Percentiles rank a stretch among this genome's conserved stretches.
Conservation (phyloP, 2,888 invertebrate genomes). For the Azorinus chamasolen region DNA sequence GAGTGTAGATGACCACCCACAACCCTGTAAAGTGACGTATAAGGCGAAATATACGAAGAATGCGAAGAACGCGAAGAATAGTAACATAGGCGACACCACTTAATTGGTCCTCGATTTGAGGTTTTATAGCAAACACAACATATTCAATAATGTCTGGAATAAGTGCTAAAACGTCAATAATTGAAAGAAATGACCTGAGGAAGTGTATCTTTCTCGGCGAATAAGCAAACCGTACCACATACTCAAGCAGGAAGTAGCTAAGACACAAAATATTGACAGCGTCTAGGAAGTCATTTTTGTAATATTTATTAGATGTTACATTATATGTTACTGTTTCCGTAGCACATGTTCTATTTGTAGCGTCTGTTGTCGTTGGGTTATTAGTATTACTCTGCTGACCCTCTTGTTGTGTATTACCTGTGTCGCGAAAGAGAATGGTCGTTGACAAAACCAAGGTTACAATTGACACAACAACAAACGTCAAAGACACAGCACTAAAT, state of each 20-base stretch:
- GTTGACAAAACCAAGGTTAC: too few relatives aligned
- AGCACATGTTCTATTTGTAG: too few relatives aligned
- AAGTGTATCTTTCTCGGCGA: conserved; percentile 27
- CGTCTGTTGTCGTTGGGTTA: too few relatives aligned
- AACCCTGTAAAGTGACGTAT: conserved; percentile 77
- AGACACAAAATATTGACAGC: conserved; percentile 52
- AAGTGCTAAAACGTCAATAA: conserved; percentile 61
- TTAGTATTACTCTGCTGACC: too few relatives aligned
- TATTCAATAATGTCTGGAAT: conserved; percentile 76
- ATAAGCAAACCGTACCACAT: conserved; percentile 39
- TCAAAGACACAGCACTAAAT: too few relatives aligned
- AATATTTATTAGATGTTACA: too few relatives aligned
- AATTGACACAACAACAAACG: too few relatives aligned
- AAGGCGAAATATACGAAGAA: conserved; percentile 76
- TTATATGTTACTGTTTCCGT: too few relatives aligned
- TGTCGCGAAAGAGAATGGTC: too few relatives aligned
- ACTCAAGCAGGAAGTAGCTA: conserved; percentile 53
- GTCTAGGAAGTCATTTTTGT: conserved; percentile 43
- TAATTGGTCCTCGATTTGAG: conserved; percentile 29
- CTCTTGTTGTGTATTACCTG: too few relatives aligned
- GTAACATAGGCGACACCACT: conserved; percentile 63
- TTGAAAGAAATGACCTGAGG: conserved; percentile 38
- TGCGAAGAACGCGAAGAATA: conserved; percentile 71
- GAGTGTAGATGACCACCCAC: conserved; percentile 79
- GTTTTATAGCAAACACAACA: conserved; percentile 53